Evolutionary conservation across 2,113 vertebrate genomes (phyloP).

Genomic region (Platysteira castanea): DNA sequence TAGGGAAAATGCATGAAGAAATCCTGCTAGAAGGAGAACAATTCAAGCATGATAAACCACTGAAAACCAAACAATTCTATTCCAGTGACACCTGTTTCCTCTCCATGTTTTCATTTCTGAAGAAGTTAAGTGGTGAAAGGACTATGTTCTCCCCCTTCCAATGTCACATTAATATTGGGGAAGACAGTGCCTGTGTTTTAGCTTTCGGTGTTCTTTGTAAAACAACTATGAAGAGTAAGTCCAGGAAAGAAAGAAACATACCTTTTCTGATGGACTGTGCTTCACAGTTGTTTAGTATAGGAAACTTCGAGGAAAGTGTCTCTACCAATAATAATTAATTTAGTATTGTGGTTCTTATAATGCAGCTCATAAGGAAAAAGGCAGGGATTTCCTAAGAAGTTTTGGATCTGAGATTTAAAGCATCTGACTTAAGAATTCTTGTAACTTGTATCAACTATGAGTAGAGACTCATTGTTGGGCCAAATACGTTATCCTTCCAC

Average conservation of each 20-base stretch:
- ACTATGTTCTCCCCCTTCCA: neutral
- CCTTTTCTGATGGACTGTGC: neutral
- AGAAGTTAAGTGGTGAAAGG: neutral
- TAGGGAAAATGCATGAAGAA: neutral
- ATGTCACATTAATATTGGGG: neutral
- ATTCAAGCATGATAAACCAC: neutral
- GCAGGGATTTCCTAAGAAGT: neutral
- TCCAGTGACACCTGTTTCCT: neutral
- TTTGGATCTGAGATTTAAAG: neutral
- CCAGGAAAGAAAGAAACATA: neutral
- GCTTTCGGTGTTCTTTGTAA: neutral
- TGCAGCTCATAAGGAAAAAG: neutral
- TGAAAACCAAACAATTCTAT: neutral
- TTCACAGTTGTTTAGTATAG: neutral
- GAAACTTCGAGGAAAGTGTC: neutral
- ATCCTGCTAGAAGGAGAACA: neutral
- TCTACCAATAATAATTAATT: neutral
- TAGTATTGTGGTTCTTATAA: neutral
- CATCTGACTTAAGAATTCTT: neutral
- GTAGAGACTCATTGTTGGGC: neutral
- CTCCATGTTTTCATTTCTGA: neutral
- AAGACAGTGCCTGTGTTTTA: neutral
- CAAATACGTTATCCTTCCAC: neutral
- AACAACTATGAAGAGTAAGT: neutral
- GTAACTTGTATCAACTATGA: neutral